Evolutionary conservation across 2,888 invertebrate species (phyloP).

Genomic region (Nomada fucata): DNA sequence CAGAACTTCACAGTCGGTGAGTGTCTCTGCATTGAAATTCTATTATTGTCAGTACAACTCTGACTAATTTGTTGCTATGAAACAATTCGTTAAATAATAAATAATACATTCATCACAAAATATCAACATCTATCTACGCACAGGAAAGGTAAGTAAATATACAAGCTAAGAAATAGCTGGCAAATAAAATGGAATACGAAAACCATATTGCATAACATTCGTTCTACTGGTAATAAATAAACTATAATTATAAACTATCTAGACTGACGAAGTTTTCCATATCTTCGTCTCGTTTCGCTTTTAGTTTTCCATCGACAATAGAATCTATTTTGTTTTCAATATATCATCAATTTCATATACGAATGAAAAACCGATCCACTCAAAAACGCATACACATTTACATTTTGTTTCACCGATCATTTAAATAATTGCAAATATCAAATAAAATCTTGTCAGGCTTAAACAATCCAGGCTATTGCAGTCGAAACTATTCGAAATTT

Average conservation of each 20-base stretch:
- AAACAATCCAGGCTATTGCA: not conserved
- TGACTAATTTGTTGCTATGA: constrained; percentile 45
- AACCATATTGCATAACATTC: not conserved
- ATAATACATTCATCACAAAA: constrained; percentile 51
- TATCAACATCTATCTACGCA: constrained; percentile 33
- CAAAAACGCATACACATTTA: constrained; percentile 67
- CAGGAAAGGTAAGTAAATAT: constrained; percentile 11
- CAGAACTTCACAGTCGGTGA: not conserved
- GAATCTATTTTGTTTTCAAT: constrained; percentile 31
- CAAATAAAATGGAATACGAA: constrained; percentile 1
- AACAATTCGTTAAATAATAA: constrained; percentile 38
- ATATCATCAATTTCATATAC: constrained; percentile 17
- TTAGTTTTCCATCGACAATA: constrained; percentile 7
- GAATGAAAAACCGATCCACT: constrained; percentile 44
- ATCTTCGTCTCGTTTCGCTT: not conserved
- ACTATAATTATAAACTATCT: constrained; percentile 24
- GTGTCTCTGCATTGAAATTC: too few species aligned
- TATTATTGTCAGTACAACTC: constrained; percentile 64
- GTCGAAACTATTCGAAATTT: not conserved
- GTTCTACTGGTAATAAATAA: constrained; percentile 18
- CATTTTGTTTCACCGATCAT: constrained; percentile 55
- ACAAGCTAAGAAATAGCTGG: constrained; percentile 5
- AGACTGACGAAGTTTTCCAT: constrained; percentile 15
- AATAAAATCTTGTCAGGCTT: constrained; percentile 31
- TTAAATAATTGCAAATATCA: constrained; percentile 24